Evolutionary conservation across 2,113 vertebrate genomes (phyloP).

Genomic region (Trochalopteron elliotii): DNA sequence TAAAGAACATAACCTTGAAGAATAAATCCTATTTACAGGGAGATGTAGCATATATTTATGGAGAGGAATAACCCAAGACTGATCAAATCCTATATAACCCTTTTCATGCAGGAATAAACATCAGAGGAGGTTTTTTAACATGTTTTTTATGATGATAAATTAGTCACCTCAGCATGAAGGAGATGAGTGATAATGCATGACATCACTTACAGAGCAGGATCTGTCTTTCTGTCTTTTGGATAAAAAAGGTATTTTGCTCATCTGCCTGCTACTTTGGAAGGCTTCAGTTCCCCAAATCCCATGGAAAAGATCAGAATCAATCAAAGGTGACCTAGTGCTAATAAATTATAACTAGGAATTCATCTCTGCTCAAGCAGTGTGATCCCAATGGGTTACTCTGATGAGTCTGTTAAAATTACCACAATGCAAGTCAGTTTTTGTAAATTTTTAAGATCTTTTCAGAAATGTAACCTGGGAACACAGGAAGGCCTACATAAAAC

Average conservation of each 20-base stretch:
- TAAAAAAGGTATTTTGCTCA: not conserved
- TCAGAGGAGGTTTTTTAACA: not conserved
- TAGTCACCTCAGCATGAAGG: not conserved
- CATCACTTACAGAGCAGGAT: not conserved
- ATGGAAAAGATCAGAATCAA: not conserved
- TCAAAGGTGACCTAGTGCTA: not conserved
- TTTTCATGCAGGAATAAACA: not conserved
- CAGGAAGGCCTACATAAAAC: not conserved
- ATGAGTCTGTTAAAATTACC: not conserved
- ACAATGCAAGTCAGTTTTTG: not conserved
- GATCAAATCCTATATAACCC: not conserved
- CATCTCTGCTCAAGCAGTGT: not conserved
- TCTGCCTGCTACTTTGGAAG: not conserved
- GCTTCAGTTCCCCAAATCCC: not conserved
- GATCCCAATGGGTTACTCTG: not conserved
- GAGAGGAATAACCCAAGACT: not conserved
- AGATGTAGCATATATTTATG: not conserved
- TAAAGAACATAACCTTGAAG: not conserved
- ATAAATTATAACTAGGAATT: not conserved
- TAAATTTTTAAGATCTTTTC: not conserved
- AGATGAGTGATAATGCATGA: not conserved
- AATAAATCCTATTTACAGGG: not conserved
- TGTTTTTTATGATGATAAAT: not conserved
- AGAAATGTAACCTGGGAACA: not conserved
- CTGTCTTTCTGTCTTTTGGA: not conserved